Percentiles rank a stretch among this genome's conserved stretches.
phyloP scores from a whole-genome alignment of 1,140 invertebrate genomes.

The Cyclargus thomasi region DNA sequence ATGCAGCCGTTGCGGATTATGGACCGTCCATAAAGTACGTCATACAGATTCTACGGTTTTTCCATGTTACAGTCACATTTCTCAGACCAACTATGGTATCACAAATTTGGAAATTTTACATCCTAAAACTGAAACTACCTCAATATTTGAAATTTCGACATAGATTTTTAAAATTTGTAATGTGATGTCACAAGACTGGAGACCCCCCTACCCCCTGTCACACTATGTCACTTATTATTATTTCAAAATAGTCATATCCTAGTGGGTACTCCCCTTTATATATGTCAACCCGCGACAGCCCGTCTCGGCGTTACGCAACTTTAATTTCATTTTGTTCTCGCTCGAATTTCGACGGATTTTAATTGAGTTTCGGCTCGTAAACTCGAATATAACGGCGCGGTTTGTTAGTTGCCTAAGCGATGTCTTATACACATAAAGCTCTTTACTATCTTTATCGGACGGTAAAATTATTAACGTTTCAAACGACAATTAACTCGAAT shows the following conservation, averaged over 20 bases:
- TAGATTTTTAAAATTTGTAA: too few species aligned
- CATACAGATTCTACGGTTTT: too few species aligned
- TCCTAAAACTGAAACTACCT: too few species aligned
- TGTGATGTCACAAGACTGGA: too few species aligned
- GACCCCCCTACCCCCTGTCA: too few species aligned
- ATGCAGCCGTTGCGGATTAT: too few species aligned
- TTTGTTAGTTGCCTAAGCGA: slow-evolving; percentile 56
- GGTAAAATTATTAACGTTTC: slow-evolving; percentile 61
- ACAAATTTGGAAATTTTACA: too few species aligned
- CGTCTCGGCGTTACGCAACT: slow-evolving; percentile 48
- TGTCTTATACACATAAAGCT: slow-evolving; percentile 51
- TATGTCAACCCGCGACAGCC: slow-evolving; percentile 42
- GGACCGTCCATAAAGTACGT: too few species aligned
- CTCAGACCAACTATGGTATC: too few species aligned
- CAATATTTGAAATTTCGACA: too few species aligned
- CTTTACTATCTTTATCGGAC: slow-evolving; percentile 57
- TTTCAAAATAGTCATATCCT: not conserved
- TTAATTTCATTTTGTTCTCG: slow-evolving; percentile 55
- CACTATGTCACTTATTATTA: too few species aligned
- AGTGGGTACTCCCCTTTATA: not conserved
- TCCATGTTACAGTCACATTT: too few species aligned
- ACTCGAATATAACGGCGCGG: slow-evolving; percentile 42
- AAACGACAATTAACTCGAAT: slow-evolving; percentile 57
- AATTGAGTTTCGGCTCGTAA: slow-evolving; percentile 54
- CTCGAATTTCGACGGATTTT: slow-evolving; percentile 54